phyloP scores from a whole-genome alignment of 2,888 invertebrate genomes.

The Drosophila multiciliata region DNA sequence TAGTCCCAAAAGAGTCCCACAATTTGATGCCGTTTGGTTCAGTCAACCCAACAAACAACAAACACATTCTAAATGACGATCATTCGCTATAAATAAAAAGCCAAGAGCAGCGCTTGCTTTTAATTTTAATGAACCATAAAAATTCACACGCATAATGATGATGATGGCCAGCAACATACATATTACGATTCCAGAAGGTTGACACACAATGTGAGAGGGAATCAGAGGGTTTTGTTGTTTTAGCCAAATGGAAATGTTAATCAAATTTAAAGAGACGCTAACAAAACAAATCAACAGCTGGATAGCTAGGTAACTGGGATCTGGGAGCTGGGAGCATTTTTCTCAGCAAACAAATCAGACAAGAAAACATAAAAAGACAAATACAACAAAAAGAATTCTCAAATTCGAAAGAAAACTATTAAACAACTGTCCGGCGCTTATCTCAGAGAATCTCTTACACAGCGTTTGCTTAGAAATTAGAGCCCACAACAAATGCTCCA shows the following conservation, averaged over 20 bases:
- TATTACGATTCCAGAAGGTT: conserved; percentile 62
- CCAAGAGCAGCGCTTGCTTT: conserved; percentile 58
- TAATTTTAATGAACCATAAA: conserved; percentile 81
- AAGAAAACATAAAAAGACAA: conserved; percentile 26
- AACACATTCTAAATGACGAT: conserved; percentile 66
- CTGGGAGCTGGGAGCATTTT: conserved; percentile 49
- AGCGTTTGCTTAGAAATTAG: conserved; percentile 79
- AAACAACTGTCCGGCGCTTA: conserved; percentile 72
- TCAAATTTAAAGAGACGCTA: conserved; percentile 77
- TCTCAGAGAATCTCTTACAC: conserved; percentile 56
- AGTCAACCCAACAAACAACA: conserved; percentile 32
- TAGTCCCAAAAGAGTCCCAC: conserved; percentile 25
- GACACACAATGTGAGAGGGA: conserved; percentile 47
- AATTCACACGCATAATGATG: conserved; percentile 75
- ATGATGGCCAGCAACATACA: conserved; percentile 33
- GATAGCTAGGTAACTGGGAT: conserved; percentile 13
- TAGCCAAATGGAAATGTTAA: conserved; percentile 66
- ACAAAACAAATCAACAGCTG: conserved; percentile 66
- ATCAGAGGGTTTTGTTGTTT: conserved; percentile 18
- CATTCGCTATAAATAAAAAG: conserved; percentile 64
- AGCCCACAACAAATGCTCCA: conserved; percentile 75
- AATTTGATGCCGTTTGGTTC: conserved; percentile 38
- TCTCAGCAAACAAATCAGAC: conserved; percentile 67
- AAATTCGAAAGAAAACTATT: conserved; percentile 80
- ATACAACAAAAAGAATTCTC: conserved; percentile 43